phyloP scores from a whole-genome alignment of 2,797 vertebrate species.

The Periparus ater region DNA sequence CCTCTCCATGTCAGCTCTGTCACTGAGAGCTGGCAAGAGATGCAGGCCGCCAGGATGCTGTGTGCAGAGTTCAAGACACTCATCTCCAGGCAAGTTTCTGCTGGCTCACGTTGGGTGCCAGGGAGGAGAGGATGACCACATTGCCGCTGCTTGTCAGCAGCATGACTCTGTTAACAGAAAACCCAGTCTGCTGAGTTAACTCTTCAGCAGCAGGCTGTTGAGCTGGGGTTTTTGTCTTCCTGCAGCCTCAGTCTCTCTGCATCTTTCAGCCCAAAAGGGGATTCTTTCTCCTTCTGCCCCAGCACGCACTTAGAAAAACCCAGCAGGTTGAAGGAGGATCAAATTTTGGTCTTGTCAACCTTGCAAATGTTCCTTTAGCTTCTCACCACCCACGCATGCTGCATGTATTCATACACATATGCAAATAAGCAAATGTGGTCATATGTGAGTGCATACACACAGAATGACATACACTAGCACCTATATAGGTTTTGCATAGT shows the following conservation, averaged over 20 bases:
- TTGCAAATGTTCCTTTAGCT: slow-evolving; percentile 52
- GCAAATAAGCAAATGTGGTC: slow-evolving; percentile 33
- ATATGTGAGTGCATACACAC: background rate
- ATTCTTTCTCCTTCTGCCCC: slow-evolving; percentile 3
- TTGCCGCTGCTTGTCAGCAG: background rate
- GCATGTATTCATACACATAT: slow-evolving; percentile 34
- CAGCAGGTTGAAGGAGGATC: background rate
- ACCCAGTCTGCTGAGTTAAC: background rate
- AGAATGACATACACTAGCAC: background rate
- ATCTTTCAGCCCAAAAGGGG: background rate
- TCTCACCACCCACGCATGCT: slow-evolving; percentile 5
- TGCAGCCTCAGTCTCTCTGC: background rate
- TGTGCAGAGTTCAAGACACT: background rate
- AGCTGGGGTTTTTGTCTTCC: background rate
- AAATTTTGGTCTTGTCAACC: slow-evolving; percentile 42
- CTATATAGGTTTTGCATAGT: background rate
- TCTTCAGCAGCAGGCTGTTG: background rate
- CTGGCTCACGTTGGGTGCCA: background rate
- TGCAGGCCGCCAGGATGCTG: background rate
- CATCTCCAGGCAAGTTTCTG: slow-evolving; percentile 1
- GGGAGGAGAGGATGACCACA: background rate
- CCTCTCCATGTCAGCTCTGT: slow-evolving; percentile 14
- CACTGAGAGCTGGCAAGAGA: slow-evolving; percentile 17
- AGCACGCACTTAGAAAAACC: background rate
- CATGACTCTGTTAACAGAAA: background rate